Conservation (phyloP, 2,797 vertebrate species). For the Halcyon badia region DNA sequence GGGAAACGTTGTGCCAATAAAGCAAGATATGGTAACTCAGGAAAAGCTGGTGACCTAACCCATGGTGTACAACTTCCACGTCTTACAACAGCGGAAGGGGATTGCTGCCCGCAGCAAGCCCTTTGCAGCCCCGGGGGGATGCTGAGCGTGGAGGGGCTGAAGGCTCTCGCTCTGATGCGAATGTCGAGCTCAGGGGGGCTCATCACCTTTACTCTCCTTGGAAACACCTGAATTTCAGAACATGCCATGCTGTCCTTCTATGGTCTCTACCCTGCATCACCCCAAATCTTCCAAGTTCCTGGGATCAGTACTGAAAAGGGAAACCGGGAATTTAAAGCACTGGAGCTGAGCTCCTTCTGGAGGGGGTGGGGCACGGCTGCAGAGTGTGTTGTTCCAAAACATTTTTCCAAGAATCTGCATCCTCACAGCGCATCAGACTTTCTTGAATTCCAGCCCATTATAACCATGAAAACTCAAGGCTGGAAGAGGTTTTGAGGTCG, state of each 20-base stretch:
- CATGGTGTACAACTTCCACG: not conserved
- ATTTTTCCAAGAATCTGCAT: not conserved
- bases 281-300: not conserved
- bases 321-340: not conserved
- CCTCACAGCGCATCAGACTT: not conserved
- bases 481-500: not conserved
- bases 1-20: not conserved
- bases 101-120: not conserved
- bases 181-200: rapidly evolving
- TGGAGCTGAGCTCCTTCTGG: not conserved
- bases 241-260: rapidly evolving
- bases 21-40: not conserved
- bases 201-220: not conserved
- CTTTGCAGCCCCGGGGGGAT: not conserved
- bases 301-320: not conserved
- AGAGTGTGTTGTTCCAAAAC: not conserved
- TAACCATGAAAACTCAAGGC: not conserved
- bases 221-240: not conserved
- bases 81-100: not conserved
- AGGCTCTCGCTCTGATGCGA: not conserved
- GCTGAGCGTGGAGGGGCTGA: rapidly evolving
- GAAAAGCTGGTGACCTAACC: not conserved
- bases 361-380: not conserved
- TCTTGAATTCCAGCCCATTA: not conserved
- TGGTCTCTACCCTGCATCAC: not conserved